A percentile compares a stretch with the other conserved stretches of the same genome.
phyloP scores from a whole-genome alignment of 2,113 vertebrate genomes.

The Asarcornis scutulata region DNA sequence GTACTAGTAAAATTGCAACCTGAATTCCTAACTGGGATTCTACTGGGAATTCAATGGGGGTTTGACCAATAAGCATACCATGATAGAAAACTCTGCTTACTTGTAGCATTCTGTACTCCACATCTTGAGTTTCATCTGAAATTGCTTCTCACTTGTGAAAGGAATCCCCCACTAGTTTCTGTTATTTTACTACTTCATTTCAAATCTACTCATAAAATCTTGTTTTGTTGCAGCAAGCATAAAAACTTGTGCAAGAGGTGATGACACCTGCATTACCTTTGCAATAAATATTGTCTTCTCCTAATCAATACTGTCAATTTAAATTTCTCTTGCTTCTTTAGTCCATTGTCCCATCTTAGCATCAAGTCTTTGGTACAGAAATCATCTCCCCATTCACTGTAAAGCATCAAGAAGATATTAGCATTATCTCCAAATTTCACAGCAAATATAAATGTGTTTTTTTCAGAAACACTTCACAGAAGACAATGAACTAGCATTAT shows the following conservation, averaged over 20 bases:
- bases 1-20: background rate
- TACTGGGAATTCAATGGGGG: background rate
- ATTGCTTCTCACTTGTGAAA: background rate
- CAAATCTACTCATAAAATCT: background rate
- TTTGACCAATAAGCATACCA: background rate
- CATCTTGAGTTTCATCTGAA: background rate
- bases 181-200: background rate
- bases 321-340: background rate
- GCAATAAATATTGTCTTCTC: background rate
- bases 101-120: background rate
- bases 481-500: background rate
- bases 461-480: background rate
- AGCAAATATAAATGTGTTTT: background rate
- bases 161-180: background rate
- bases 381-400: background rate
- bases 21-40: background rate
- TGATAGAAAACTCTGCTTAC: background rate
- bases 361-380: background rate
- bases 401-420: background rate
- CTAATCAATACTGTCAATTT: background rate
- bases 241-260: background rate
- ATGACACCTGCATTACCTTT: background rate
- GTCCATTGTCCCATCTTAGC: background rate
- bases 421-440: background rate
- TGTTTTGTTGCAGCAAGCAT: background rate